Percentiles rank a stretch among this genome's conserved stretches.
phyloP scores from a whole-genome alignment of 2,113 vertebrate species.

The Genyomyrus donnyi region DNA sequence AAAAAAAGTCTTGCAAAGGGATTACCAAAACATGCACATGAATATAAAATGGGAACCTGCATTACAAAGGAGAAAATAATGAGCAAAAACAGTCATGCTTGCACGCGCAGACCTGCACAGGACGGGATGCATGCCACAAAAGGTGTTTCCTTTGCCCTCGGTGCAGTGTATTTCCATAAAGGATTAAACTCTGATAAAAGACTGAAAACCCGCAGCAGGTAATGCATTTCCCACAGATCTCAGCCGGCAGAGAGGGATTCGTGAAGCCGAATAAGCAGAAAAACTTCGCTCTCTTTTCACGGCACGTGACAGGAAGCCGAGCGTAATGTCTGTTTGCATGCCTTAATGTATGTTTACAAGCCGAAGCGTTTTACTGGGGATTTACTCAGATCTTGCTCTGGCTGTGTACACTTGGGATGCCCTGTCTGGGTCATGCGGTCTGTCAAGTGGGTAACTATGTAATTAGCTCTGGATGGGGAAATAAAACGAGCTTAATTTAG shows the following conservation, averaged over 20 bases:
- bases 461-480: constrained; percentile 38
- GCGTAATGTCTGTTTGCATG: neutral
- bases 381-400: constrained; percentile 30
- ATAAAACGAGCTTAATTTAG: constrained; percentile 44
- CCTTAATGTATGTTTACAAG: constrained; percentile 13
- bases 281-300: neutral
- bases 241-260: neutral
- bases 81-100: neutral
- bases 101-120: neutral
- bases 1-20: neutral
- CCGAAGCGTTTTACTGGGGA: neutral
- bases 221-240: neutral
- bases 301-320: neutral
- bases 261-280: neutral
- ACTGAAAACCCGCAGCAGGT: neutral
- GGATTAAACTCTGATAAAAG: neutral
- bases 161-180: neutral
- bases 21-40: neutral
- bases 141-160: neutral
- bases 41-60: neutral
- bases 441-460: constrained; percentile 33
- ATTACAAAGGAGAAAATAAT: neutral
- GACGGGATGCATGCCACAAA: neutral
- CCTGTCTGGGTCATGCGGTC: constrained; percentile 30
- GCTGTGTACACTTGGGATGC: constrained; percentile 24